Percentiles rank a stretch among this genome's conserved stretches.
Evolutionary conservation across 1,140 invertebrate species (phyloP).

Genomic region (Apis laboriosa): DNA sequence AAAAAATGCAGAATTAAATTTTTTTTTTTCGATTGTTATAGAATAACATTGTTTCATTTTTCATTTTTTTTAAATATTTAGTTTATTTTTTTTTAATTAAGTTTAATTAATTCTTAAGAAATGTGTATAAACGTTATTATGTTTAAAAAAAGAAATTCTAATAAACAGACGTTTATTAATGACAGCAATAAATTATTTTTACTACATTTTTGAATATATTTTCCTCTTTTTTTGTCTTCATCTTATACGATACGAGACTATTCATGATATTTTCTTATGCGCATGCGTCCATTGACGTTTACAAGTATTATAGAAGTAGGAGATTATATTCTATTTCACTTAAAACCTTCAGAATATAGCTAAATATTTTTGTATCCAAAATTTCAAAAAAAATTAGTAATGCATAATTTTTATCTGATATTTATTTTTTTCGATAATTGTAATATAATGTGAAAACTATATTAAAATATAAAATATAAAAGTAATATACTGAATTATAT

Average conservation of each 20-base stretch:
- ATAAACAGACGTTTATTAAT: not conserved
- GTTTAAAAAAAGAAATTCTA: not conserved
- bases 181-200: conserved; percentile 27
- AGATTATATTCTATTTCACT: conserved; percentile 32
- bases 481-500: not conserved
- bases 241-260: conserved; percentile 43
- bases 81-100: not conserved
- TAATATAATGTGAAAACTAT: not conserved
- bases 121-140: too few relatives aligned
- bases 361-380: not conserved
- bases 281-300: conserved; percentile 56
- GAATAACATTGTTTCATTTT: conserved; percentile 23
- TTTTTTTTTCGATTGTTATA: not conserved
- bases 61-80: not conserved
- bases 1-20: too few relatives aligned
- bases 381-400: too few relatives aligned
- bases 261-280: conserved; percentile 18
- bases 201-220: conserved; percentile 37
- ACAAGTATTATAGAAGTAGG: conserved; percentile 19
- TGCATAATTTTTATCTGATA: not conserved
- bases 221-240: conserved; percentile 32
- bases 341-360: not conserved
- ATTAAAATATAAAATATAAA: not conserved
- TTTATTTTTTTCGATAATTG: not conserved
- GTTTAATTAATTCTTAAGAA: not conserved